phyloP scores from a whole-genome alignment of 1,140 invertebrate species.

The Zaprionus inermis region DNA sequence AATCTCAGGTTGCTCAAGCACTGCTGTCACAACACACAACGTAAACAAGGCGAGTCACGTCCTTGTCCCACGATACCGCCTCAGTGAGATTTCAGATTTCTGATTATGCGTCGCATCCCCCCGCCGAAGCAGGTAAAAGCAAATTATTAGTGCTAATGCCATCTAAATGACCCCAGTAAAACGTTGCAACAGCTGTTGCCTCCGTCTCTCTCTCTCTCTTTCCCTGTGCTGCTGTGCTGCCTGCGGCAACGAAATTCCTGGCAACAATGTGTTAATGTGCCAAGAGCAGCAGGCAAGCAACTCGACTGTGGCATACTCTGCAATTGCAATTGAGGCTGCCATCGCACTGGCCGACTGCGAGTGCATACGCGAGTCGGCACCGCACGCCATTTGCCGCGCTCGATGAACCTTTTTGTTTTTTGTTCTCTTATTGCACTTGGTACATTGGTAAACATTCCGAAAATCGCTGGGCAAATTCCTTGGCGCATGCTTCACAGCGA shows the following conservation, averaged over 20 bases:
- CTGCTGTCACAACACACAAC: conserved; percentile 71
- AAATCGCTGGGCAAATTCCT: conserved; percentile 77
- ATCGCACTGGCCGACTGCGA: too few relatives aligned
- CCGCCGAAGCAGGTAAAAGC: conserved; percentile 37
- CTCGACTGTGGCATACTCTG: conserved; percentile 8
- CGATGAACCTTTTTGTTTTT: conserved; percentile 39
- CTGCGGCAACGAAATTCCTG: conserved; percentile 45
- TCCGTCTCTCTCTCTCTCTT: too few relatives aligned
- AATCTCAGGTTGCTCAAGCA: conserved; percentile 24
- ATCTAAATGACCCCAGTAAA: conserved; percentile 57
- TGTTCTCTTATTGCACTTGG: conserved; percentile 49
- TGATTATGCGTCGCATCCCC: conserved; percentile 39
- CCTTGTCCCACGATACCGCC: conserved; percentile 57
- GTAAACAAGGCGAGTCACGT: conserved; percentile 62
- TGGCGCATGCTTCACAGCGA: conserved; percentile 74
- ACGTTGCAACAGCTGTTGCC: conserved; percentile 44
- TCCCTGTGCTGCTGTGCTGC: not conserved
- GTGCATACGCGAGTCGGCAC: too few relatives aligned
- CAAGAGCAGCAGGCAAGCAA: not conserved
- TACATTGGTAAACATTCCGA: conserved; percentile 74
- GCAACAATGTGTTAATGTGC: conserved; percentile 43
- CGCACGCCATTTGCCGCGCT: not conserved
- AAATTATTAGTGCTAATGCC: conserved; percentile 61
- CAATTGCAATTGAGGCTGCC: too few relatives aligned
- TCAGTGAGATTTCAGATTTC: conserved; percentile 35